A percentile compares a stretch with the other conserved stretches of the same genome.
Evolutionary conservation across 2,113 vertebrate species (phyloP).

Genomic region (Zosterops hypoxanthus): DNA sequence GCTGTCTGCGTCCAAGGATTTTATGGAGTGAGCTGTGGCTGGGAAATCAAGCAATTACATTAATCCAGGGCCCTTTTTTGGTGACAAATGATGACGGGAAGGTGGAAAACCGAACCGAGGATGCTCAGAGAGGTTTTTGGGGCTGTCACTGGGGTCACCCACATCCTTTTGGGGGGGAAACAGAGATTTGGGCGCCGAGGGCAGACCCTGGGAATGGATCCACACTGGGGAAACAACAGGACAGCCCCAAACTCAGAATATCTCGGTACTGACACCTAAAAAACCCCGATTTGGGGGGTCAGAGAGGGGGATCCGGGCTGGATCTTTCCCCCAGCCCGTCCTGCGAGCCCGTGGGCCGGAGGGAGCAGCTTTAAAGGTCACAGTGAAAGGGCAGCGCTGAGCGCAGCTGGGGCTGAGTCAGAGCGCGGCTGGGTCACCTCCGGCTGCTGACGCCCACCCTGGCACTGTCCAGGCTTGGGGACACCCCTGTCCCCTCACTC

Average conservation of each 20-base stretch:
- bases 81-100: background rate
- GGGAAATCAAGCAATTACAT: conserved; percentile 25
- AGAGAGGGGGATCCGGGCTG: background rate
- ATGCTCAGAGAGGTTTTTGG: background rate
- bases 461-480: accelerated
- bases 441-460: background rate
- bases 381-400: conserved; percentile 10
- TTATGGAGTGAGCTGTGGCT: conserved; percentile 36
- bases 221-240: background rate
- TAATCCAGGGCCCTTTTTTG: background rate
- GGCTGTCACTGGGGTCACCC: background rate
- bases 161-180: accelerated
- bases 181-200: background rate
- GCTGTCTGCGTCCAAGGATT: conserved; percentile 36
- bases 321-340: background rate
- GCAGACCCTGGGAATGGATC: background rate
- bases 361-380: conserved; percentile 45
- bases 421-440: background rate
- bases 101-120: background rate
- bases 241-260: background rate
- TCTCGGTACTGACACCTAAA: background rate
- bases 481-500: background rate
- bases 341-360: background rate
- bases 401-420: conserved; percentile 30
- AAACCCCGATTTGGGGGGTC: background rate